A percentile compares a stretch with the other conserved stretches of the same genome.
Evolutionary conservation across 2,113 vertebrate species (phyloP).

Genomic region (Taxidea taxus): DNA sequence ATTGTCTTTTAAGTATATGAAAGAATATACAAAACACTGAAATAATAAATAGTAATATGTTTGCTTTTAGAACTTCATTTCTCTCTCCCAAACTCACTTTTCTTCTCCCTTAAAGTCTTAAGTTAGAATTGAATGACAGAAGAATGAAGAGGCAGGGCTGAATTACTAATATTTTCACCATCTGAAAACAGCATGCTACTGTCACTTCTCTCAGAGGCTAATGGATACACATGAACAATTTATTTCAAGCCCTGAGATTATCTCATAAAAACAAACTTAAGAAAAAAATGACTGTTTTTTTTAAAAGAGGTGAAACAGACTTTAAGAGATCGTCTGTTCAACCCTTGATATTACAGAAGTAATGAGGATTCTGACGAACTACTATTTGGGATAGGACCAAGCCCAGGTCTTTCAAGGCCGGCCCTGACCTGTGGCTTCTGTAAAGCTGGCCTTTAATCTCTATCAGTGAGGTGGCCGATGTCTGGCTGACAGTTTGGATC

Average conservation of each 20-base stretch:
- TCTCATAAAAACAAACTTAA: slow-evolving; percentile 1
- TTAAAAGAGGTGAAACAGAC: not conserved
- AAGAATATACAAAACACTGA: not conserved
- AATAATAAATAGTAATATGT: not conserved
- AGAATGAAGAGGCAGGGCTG: not conserved
- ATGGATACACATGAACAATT: not conserved
- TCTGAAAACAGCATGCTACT: not conserved
- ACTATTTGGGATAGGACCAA: not conserved
- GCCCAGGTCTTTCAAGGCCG: not conserved
- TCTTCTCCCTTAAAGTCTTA: not conserved
- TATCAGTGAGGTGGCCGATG: not conserved
- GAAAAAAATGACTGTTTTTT: not conserved
- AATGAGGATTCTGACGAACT: not conserved
- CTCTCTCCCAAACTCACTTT: not conserved
- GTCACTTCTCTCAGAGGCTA: not conserved
- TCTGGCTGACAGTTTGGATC: not conserved
- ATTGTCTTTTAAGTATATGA: not conserved
- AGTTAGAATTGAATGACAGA: slow-evolving; percentile 5
- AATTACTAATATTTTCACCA: not conserved
- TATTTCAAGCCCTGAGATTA: not conserved
- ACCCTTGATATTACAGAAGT: not conserved
- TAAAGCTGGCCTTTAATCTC: not conserved
- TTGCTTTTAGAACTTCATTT: not conserved
- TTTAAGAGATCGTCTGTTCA: not conserved
- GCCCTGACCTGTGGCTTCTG: not conserved